These are phyloP conservation scores for Natator depressus DNA, from an alignment of 2,113 vertebrate species.

Conservation along the genomic window DNA sequence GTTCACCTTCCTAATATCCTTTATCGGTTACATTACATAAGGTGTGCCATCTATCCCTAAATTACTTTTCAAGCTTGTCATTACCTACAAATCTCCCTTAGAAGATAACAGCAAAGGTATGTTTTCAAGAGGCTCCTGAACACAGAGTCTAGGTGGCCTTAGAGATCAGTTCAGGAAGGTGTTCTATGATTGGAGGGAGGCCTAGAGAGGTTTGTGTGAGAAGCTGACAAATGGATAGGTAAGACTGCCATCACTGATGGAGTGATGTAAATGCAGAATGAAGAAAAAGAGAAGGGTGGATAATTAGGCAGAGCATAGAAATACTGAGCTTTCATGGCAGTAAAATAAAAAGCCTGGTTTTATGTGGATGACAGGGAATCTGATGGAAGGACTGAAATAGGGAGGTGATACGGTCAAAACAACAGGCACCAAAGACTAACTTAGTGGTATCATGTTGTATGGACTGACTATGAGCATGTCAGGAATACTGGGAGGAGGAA, in stretches of 20 bases:
- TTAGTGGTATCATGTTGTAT: not conserved
- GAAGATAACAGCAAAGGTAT: accelerated
- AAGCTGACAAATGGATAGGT: not conserved
- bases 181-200: not conserved
- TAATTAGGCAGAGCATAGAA: not conserved
- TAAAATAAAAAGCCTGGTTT: not conserved
- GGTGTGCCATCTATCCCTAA: not conserved
- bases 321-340: not conserved
- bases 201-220: not conserved
- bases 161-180: not conserved
- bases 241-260: not conserved
- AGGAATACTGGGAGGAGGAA: not conserved
- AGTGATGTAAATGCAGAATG: not conserved
- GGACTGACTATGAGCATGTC: not conserved
- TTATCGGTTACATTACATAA: not conserved
- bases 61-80: not conserved
- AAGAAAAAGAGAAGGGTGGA: not conserved
- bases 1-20: not conserved
- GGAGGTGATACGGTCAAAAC: not conserved
- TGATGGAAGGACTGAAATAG: not conserved
- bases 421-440: not conserved
- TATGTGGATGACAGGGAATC: not conserved
- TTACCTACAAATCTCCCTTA: not conserved
- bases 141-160: not conserved
- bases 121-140: not conserved